Evolutionary conservation across 2,797 vertebrate genomes (phyloP).

Genomic region (Sebastes diaconus): DNA sequence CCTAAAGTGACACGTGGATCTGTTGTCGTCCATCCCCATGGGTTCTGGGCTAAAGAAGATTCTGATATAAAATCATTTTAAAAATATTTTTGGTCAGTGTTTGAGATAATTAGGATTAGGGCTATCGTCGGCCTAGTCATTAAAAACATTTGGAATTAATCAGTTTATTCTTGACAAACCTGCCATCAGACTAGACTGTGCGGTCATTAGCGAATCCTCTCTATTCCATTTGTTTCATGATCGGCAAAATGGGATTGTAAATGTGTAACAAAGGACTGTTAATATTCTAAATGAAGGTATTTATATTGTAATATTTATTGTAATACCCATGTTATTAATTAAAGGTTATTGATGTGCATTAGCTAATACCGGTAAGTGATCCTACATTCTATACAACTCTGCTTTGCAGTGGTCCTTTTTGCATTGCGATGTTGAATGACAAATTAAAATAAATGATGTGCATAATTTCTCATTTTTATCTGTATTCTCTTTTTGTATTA

Average conservation of each 20-base stretch:
- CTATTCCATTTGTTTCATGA: constrained; percentile 62
- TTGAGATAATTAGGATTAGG: constrained; percentile 44
- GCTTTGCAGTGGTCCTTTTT: constrained; percentile 81
- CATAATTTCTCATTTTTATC: constrained; percentile 72
- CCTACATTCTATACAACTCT: constrained; percentile 72
- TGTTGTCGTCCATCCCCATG: constrained; percentile 32
- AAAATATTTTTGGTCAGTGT: constrained; percentile 41
- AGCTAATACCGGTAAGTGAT: constrained; percentile 67
- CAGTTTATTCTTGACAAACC: constrained; percentile 37
- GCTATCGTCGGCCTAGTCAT: constrained; percentile 3
- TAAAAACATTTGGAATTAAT: constrained; percentile 21
- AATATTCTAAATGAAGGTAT: constrained; percentile 82
- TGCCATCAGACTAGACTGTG: constrained; percentile 40
- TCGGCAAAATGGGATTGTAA: constrained; percentile 74
- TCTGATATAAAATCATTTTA: constrained; percentile 23
- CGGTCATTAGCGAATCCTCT: constrained; percentile 27
- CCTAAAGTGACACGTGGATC: constrained; percentile 19
- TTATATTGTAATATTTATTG: constrained; percentile 86
- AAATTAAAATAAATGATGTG: constrained; percentile 72
- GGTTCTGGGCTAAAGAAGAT: constrained; percentile 35
- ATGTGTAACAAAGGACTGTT: constrained; percentile 85
- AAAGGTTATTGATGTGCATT: constrained; percentile 75
- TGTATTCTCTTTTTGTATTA: constrained; percentile 22
- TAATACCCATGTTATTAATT: constrained; percentile 81
- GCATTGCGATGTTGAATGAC: constrained; percentile 79